phyloP scores from a whole-genome alignment of 2,113 vertebrate species.

The Atrichornis clamosus region DNA sequence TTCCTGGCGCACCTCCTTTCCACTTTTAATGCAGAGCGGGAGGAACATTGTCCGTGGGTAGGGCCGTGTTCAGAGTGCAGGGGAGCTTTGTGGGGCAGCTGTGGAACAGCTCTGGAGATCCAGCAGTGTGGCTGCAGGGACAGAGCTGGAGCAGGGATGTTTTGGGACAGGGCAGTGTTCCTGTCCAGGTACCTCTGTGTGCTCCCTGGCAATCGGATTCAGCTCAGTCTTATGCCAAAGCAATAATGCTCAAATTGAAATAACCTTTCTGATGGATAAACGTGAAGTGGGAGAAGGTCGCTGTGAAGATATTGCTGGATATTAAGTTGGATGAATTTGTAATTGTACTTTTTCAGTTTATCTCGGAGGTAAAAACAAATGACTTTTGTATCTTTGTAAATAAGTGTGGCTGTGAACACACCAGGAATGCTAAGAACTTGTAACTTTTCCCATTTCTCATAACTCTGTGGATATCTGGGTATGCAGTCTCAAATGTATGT shows the following conservation, averaged over 20 bases:
- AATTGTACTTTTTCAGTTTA: neutral
- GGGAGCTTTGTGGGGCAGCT: neutral
- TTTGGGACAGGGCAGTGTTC: neutral
- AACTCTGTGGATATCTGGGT: neutral
- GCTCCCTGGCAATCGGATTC: neutral
- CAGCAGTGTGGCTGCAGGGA: neutral
- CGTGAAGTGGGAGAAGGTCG: neutral
- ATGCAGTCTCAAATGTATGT: neutral
- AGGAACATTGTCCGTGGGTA: neutral
- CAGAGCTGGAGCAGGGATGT: neutral
- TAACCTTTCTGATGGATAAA: neutral
- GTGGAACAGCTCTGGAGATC: neutral
- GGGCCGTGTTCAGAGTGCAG: too few species aligned
- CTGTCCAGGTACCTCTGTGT: neutral
- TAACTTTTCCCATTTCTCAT: neutral
- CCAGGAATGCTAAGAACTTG: neutral
- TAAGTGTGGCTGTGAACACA: neutral
- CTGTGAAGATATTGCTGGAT: neutral
- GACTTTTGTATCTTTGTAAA: neutral
- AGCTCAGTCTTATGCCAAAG: neutral
- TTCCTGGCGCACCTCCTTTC: neutral
- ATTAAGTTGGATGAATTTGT: neutral
- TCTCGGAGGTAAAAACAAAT: neutral
- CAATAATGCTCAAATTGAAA: neutral
- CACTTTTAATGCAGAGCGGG: neutral